These are phyloP conservation scores for Candidula unifasciata DNA, from an alignment of 2,888 invertebrate species.

Conservation along the genomic window DNA sequence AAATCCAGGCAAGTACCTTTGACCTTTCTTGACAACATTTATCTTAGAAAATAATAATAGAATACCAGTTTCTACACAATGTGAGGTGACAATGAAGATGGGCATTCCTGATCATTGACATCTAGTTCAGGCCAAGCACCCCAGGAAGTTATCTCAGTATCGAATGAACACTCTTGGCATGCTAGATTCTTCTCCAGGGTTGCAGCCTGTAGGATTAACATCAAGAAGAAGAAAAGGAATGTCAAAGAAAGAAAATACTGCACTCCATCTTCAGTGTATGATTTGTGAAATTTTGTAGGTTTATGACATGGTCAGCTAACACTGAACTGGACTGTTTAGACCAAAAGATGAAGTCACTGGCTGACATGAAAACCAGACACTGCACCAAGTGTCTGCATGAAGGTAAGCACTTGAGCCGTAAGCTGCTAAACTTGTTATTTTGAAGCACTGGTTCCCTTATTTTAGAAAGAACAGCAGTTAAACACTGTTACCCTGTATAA, in stretches of 20 bases:
- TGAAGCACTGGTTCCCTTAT: not conserved
- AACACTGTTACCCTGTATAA: too few species aligned
- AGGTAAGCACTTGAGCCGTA: slow-evolving; percentile 2
- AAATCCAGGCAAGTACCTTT: too few species aligned
- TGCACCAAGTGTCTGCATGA: slow-evolving; percentile 29
- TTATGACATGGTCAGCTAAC: slow-evolving; percentile 16
- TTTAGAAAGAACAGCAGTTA: too few species aligned
- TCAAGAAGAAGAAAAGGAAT: too few species aligned
- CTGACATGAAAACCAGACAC: not conserved
- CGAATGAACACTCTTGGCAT: too few species aligned
- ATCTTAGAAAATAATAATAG: not conserved
- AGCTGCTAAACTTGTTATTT: not conserved
- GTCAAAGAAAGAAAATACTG: too few species aligned
- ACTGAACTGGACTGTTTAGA: not conserved
- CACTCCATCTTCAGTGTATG: not conserved
- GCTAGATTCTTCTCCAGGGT: too few species aligned
- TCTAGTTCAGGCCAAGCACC: too few species aligned
- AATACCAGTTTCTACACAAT: not conserved
- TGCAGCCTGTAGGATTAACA: too few species aligned
- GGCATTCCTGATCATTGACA: not conserved
- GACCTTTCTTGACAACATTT: too few species aligned
- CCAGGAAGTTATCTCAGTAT: too few species aligned
- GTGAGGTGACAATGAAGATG: not conserved
- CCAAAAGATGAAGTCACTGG: not conserved
- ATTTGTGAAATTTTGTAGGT: not conserved